Conservation (phyloP, 2,888 invertebrate species). For the Seira sanloemensis region DNA sequence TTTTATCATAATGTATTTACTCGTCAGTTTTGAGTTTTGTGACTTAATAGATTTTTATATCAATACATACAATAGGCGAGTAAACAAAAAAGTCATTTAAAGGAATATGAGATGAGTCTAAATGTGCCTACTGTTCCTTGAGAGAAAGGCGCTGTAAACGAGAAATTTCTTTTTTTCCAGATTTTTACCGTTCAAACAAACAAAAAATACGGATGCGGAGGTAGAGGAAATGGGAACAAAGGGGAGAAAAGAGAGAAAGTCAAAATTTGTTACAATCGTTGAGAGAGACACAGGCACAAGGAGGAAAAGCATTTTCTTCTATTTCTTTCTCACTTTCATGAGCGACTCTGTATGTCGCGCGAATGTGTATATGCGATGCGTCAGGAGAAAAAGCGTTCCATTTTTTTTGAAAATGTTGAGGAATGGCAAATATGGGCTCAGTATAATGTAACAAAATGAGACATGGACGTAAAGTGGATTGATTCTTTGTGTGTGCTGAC, state of each 20-base stretch:
- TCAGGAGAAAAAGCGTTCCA: background rate
- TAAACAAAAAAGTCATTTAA: background rate
- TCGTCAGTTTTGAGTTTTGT: background rate
- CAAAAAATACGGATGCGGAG: constrained; percentile 35
- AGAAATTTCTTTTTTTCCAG: constrained; percentile 37
- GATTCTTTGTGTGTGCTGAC: constrained; percentile 26
- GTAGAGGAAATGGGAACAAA: background rate
- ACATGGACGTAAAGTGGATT: constrained; percentile 50
- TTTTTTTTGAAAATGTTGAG: constrained; percentile 12
- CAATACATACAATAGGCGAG: too few species aligned
- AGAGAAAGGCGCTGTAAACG: constrained; percentile 28
- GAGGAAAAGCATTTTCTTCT: constrained; percentile 3
- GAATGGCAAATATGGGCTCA: constrained; percentile 9
- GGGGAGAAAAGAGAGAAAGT: constrained; percentile 54
- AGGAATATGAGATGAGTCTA: background rate
- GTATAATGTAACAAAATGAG: constrained; percentile 40
- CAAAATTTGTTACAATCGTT: constrained; percentile 47
- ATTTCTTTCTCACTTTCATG: background rate
- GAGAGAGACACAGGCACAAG: constrained; percentile 18
- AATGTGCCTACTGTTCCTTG: background rate
- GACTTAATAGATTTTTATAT: background rate
- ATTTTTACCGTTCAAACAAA: constrained; percentile 45
- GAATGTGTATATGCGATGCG: constrained; percentile 3
- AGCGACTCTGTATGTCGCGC: background rate
- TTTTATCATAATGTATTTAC: background rate